Evolutionary conservation across 2,888 invertebrate species (phyloP).

Genomic region (Sthenelais limicola): DNA sequence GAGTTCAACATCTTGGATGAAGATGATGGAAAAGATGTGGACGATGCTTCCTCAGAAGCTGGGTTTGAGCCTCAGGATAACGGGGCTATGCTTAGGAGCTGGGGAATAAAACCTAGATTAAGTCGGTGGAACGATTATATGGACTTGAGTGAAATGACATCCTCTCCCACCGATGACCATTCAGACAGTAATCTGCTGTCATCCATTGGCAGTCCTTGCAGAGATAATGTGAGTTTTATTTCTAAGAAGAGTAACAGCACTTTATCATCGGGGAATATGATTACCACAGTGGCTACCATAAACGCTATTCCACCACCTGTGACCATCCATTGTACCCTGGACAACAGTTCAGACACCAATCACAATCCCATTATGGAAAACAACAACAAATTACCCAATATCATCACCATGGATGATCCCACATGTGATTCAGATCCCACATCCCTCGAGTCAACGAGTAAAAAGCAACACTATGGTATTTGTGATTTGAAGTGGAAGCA

Average conservation of each 20-base stretch:
- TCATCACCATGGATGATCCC: not conserved
- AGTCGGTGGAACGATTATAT: constrained; percentile 30
- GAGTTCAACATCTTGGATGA: constrained; percentile 31
- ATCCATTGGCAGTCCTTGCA: constrained; percentile 29
- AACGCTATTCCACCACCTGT: constrained; percentile 5
- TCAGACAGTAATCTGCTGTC: constrained; percentile 18
- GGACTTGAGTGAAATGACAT: constrained; percentile 26
- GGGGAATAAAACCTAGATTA: constrained; percentile 25
- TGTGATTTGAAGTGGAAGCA: constrained; percentile 26
- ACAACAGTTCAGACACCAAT: constrained; percentile 8
- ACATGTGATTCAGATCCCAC: constrained; percentile 27
- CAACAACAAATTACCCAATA: not conserved
- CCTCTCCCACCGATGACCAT: constrained; percentile 25
- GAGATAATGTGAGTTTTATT: constrained; percentile 7
- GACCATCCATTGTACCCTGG: constrained; percentile 17
- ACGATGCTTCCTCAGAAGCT: constrained; percentile 26
- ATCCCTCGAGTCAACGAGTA: constrained; percentile 9
- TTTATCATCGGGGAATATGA: not conserved
- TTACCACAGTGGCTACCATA: not conserved
- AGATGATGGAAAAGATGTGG: constrained; percentile 3
- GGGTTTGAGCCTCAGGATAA: constrained; percentile 27
- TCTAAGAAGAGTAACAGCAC: too few relatives aligned
- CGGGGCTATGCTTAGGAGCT: constrained; percentile 19
- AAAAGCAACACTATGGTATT: constrained; percentile 10
- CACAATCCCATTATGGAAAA: not conserved